Base-by-base conservation (phyloP, 2,888 invertebrate genomes). In the Ophion ventricosus region DNA sequence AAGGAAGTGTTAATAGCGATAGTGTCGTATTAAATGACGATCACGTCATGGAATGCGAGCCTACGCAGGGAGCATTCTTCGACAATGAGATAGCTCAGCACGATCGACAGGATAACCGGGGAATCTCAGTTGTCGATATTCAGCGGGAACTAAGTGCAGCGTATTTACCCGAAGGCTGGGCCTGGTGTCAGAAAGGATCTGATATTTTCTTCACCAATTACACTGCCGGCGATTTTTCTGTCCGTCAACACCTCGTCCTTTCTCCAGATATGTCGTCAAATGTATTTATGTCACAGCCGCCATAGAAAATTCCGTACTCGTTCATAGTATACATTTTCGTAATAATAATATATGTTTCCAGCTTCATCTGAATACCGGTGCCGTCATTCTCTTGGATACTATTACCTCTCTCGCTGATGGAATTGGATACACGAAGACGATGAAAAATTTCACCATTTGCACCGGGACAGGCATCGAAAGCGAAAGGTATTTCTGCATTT, bases 181-280 rank as follows among this genome's bases (percentile, higher is more conserved):
- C 64, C 64, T 63, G 64, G 35, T 35, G 35, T 64, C 35, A 64
- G 20, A 20, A 64, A 10, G 35, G 29, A 64, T 64, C 64, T 64
- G 1, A 63, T 17, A 8, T n/a, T n/a, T 63, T 63, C 63, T 7
- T 11, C 61, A 5, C 25, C n/a, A n/a, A 5, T 29, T 11, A 63
- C 4, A 63, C 1, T 17, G 26, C 63, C 17, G 29, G 17, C 14
- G 8, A 17, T 29, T 63, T 63, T 29, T 3, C 63, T 7, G 63
- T 63, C n/a, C 61, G 63, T 1, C 63, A 17, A 11, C 63, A 63
- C 8, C 26, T 29, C 29, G 63, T 63, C 17, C 26, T 63, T 17
- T 10, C 63, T 29, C 11, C 3, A 3, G 29, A 63, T 63, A 63
- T 63, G 63, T 29, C 29, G 8, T 63, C 17, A 17, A 29, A 17